Conservation (phyloP, 2,888 invertebrate species). For the Heteromyza rotundicornis region DNA sequence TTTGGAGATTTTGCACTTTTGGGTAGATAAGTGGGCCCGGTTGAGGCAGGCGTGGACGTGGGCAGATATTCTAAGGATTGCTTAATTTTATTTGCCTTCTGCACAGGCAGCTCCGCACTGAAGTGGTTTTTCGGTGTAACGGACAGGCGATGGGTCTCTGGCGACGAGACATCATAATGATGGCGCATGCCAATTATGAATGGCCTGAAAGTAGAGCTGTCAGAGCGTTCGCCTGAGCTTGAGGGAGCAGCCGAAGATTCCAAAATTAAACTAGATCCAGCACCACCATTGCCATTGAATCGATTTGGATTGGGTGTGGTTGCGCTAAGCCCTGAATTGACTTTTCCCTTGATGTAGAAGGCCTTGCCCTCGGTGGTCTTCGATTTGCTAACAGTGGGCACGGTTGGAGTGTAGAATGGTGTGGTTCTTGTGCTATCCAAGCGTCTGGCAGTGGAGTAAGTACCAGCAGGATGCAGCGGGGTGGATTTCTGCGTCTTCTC, state of each 20-base stretch:
- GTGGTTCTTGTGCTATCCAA: slow-evolving; percentile 57
- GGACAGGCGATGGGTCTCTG: slow-evolving; percentile 28
- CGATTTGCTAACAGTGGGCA: slow-evolving; percentile 51
- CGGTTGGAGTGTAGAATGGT: slow-evolving; percentile 62
- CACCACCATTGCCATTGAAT: slow-evolving; percentile 37
- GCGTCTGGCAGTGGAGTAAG: slow-evolving; percentile 56
- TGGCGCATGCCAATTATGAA: slow-evolving; percentile 50
- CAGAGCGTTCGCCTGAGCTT: slow-evolving; percentile 25
- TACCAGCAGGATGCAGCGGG: slow-evolving; percentile 44
- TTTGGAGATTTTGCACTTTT: slow-evolving; percentile 39
- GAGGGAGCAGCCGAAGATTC: slow-evolving; percentile 38
- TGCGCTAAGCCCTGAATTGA: slow-evolving; percentile 11
- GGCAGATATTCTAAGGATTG: slow-evolving; percentile 37
- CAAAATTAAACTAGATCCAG: slow-evolving; percentile 36
- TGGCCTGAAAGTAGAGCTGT: slow-evolving; percentile 43
- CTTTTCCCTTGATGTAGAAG: slow-evolving; percentile 41
- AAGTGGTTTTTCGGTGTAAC: slow-evolving; percentile 30
- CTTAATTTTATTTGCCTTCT: slow-evolving; percentile 33
- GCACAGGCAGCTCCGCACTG: slow-evolving; percentile 32
- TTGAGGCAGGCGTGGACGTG: slow-evolving; percentile 43
- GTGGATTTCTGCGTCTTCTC: slow-evolving; percentile 39
- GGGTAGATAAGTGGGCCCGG: slow-evolving; percentile 56
- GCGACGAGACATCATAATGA: slow-evolving; percentile 35
- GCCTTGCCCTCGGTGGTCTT: slow-evolving; percentile 50
- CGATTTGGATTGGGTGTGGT: slow-evolving; percentile 51